Percentiles rank a stretch among this genome's conserved stretches.
These are phyloP conservation scores for Ciconia nigra DNA, from an alignment of 2,797 vertebrate genomes.

Conservation along the genomic window DNA sequence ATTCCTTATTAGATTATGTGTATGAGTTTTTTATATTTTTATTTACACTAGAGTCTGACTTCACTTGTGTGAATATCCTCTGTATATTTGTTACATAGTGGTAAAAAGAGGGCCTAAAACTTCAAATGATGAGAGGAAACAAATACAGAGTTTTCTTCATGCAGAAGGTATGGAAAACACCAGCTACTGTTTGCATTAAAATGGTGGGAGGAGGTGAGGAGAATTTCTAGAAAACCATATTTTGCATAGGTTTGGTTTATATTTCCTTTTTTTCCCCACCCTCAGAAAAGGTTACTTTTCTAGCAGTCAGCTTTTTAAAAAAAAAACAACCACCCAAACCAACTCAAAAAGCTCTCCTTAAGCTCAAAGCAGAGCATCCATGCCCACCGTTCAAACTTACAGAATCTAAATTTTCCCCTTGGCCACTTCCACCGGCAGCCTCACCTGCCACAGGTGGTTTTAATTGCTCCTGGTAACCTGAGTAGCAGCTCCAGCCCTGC, in stretches of 20 bases:
- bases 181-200: background rate
- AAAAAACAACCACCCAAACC: background rate
- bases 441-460: background rate
- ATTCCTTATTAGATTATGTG: background rate
- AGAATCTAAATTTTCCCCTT: background rate
- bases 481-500: background rate
- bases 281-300: background rate
- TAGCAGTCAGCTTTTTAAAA: background rate
- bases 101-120: background rate
- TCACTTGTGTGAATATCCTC: background rate
- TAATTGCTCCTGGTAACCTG: background rate
- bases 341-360: background rate
- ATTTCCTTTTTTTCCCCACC: background rate
- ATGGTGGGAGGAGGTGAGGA: background rate
- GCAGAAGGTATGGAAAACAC: background rate
- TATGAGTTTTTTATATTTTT: background rate
- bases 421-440: background rate
- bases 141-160: background rate
- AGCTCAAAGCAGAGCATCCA: background rate
- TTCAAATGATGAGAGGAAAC: background rate
- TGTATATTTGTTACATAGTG: rapidly evolving
- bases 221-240: background rate
- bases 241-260: background rate
- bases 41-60: background rate
- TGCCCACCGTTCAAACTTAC: background rate